Evolutionary conservation across 2,113 vertebrate genomes (phyloP).

Genomic region (Nanorana parkeri): DNA sequence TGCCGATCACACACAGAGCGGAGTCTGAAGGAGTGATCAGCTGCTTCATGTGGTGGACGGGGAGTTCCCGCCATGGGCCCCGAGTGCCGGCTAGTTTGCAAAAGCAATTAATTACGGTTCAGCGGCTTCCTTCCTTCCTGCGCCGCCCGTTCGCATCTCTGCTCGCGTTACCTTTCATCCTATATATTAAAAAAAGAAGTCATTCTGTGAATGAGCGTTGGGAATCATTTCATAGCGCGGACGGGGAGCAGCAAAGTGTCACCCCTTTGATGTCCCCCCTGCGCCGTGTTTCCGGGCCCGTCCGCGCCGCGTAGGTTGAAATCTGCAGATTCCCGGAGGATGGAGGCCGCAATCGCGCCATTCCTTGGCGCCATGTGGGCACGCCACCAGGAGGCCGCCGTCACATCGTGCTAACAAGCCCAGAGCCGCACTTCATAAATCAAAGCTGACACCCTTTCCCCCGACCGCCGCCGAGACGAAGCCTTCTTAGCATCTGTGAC

Average conservation of each 20-base stretch:
- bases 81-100: conserved; percentile 13
- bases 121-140: conserved; percentile 8
- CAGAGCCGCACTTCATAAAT: conserved; percentile 92
- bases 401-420: conserved; percentile 81
- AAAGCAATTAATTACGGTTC: conserved; percentile 26
- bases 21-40: background rate
- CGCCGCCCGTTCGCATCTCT: background rate
- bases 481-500: conserved; percentile 79
- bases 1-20: background rate
- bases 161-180: background rate
- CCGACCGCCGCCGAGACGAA: conserved; percentile 81
- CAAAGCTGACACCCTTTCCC: conserved; percentile 91
- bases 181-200: conserved; percentile 1
- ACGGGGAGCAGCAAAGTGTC: background rate
- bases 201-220: background rate
- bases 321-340: conserved; percentile 37
- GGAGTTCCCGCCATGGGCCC: background rate
- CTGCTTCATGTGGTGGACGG: background rate
- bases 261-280: background rate
- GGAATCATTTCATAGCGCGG: background rate
- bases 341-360: conserved; percentile 74
- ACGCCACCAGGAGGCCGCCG: conserved; percentile 86
- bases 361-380: conserved; percentile 75
- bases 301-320: conserved; percentile 23
- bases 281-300: background rate